Evolutionary conservation across 2,113 vertebrate genomes (phyloP).

Genomic region (Brachyhypopomus occidentalis): DNA sequence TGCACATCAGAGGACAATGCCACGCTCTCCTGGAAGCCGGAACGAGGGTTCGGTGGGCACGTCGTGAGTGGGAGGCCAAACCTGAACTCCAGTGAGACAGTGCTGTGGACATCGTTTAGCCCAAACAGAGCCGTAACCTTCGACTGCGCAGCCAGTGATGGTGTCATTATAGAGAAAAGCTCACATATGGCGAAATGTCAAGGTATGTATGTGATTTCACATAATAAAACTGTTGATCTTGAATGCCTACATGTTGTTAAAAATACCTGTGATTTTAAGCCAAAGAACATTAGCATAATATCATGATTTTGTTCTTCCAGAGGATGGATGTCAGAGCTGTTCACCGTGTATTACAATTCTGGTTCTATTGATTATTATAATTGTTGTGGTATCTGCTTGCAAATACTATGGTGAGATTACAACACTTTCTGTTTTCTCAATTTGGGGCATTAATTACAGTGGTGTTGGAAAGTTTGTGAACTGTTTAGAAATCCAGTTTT

Average conservation of each 20-base stretch:
- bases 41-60: background rate
- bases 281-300: background rate
- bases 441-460: background rate
- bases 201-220: constrained; percentile 32
- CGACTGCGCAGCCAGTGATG: constrained; percentile 53
- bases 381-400: background rate
- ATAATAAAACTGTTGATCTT: background rate
- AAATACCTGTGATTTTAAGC: too few species aligned
- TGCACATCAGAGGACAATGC: constrained; percentile 11
- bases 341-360: too few species aligned
- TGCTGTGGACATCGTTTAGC: constrained; percentile 14
- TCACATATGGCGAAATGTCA: background rate
- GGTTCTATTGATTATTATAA: background rate
- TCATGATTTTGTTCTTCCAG: background rate
- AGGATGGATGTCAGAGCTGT: too few species aligned
- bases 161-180: accelerated
- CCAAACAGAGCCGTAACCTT: background rate
- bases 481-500: too few species aligned
- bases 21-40: constrained; percentile 20
- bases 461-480: too few species aligned
- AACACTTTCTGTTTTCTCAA: too few species aligned
- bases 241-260: too few species aligned
- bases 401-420: background rate
- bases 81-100: accelerated
- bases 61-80: accelerated